Evolutionary conservation across 2,888 invertebrate genomes (phyloP), one percentile per base, ranked within the genome.

Genomic region (Branchellion lobata): DNA sequence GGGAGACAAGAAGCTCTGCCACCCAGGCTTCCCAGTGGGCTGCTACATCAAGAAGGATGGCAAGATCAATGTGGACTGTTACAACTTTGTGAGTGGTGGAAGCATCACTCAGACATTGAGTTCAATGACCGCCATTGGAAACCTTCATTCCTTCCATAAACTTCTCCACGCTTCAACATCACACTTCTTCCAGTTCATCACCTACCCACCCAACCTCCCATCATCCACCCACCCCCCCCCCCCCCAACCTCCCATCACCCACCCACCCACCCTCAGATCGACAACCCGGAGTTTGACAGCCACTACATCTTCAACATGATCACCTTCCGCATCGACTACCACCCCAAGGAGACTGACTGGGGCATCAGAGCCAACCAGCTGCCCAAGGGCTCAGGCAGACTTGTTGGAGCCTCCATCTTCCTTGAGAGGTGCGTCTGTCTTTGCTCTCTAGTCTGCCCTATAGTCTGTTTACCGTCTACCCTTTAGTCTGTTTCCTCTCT

Each of bases 291-390:
- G 29, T 83, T 91, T 0, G 92, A 94, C 83, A 91, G 92, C 0
- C 96, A 93, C 87, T 99, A 95, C 87, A 89, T 97, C 72, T 97
- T 95, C 89, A 99, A 99, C 89, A 98, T 99, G 88, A 94, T 99
- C 65, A 96, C 98, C 88, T 89, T 99, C 82, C 91, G 91, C 81
- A 93, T 99, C 76, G 85, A 83, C 68, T 99, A 96, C 89, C 96
- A 98, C 88, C 94, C 94, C 85, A 90, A 89, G 27, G 89, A 91
- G 8, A 95, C 96, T 85, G 95, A 96, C 31, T 96, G 94, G 95
- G 95, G 93, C 29, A 93, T 94, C n/a, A 94, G 94, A 95, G 95
- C 92, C 29, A 93, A 94, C n/a, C 94, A 93, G 93, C 94, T 92
- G n/a, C 90, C 90, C 33, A 90, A 91, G 5, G 92, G 93, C 84